Evolutionary conservation across 1,140 invertebrate species (phyloP).

Genomic region (Anthonomus grandis): DNA sequence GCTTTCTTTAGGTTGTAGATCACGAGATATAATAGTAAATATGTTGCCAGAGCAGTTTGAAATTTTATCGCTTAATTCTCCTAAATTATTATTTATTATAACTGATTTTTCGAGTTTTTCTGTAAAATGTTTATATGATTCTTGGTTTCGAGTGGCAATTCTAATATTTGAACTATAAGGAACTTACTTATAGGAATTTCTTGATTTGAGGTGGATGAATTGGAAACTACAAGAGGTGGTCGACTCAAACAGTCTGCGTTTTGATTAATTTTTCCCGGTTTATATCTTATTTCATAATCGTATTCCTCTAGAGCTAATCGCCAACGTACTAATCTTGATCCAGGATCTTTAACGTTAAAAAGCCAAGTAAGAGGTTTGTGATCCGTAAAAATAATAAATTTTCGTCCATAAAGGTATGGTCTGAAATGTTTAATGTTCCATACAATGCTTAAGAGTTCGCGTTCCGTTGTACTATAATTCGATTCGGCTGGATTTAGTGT

Average conservation of each 20-base stretch:
- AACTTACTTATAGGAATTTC: background rate
- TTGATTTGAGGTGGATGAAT: background rate
- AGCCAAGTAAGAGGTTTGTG: slow-evolving; percentile 39
- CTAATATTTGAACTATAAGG: background rate
- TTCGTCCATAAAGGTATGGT: slow-evolving; percentile 30
- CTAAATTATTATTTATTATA: background rate
- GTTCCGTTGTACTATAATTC: slow-evolving; percentile 35
- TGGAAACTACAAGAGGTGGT: background rate
- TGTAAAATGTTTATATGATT: background rate
- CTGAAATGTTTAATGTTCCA: slow-evolving; percentile 33
- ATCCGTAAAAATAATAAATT: slow-evolving; percentile 32
- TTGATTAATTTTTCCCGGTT: slow-evolving; percentile 43
- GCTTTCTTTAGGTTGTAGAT: too few species aligned
- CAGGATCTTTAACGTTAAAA: slow-evolving; percentile 47
- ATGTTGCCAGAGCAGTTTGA: background rate
- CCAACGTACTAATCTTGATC: slow-evolving; percentile 49
- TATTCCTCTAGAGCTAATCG: slow-evolving; percentile 44
- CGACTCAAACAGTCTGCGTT: slow-evolving; percentile 39
- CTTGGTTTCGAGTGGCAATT: background rate
- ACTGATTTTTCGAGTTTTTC: background rate
- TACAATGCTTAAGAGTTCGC: slow-evolving; percentile 46
- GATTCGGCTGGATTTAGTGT: slow-evolving; percentile 35
- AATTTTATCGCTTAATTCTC: background rate
- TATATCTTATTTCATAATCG: slow-evolving; percentile 49
- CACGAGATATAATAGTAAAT: too few species aligned